Evolutionary conservation across 2,888 invertebrate genomes (phyloP).

Genomic region (Nipponacmea schrenckii): DNA sequence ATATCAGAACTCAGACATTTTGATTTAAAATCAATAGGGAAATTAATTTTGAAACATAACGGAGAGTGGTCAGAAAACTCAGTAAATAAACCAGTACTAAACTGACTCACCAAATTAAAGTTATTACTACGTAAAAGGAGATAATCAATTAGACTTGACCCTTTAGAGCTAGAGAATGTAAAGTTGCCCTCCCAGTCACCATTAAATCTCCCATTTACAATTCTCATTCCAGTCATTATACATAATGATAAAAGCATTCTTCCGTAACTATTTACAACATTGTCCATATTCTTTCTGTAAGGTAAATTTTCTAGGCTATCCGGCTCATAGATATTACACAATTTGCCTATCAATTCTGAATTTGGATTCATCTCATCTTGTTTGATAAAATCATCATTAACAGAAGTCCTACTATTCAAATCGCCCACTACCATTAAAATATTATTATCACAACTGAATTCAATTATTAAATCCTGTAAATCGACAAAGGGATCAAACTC

Average conservation of each 20-base stretch:
- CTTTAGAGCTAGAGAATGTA: neutral
- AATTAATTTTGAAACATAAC: too few species aligned
- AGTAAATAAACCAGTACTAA: neutral
- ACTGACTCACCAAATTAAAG: neutral
- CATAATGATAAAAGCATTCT: neutral
- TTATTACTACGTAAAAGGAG: neutral
- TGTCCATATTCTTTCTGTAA: neutral
- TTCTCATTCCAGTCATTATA: neutral
- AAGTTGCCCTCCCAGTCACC: neutral
- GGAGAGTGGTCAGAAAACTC: neutral
- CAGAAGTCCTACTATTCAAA: too few species aligned
- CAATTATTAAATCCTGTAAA: too few species aligned
- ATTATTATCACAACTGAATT: too few species aligned
- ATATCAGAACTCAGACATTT: too few species aligned
- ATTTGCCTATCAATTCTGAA: too few species aligned
- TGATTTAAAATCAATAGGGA: too few species aligned
- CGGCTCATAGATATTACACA: too few species aligned
- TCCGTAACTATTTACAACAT: neutral
- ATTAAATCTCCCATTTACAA: neutral
- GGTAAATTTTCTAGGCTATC: neutral
- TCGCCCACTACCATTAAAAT: too few species aligned
- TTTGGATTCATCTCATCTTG: too few species aligned
- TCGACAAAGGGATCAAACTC: too few species aligned
- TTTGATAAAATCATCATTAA: too few species aligned
- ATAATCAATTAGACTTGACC: neutral